Base-by-base conservation (phyloP, 2,888 invertebrate genomes). In the Stenolophus ochropezus region DNA sequence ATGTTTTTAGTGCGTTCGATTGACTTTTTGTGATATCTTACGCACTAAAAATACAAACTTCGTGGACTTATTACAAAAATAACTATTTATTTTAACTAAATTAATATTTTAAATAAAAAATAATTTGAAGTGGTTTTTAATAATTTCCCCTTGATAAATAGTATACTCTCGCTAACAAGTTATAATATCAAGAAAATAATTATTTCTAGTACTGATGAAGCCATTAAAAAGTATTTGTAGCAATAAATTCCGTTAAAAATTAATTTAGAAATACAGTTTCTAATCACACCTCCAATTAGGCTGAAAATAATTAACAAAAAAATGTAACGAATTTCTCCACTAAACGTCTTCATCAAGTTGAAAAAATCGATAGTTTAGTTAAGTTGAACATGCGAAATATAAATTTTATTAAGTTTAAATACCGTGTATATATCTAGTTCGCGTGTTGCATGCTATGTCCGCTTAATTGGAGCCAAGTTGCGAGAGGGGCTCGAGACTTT, bases 361-460 rank as follows among this genome's bases (percentile, higher is more conserved):
- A 73, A 49, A 77, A 73, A 80, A 80, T 80, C 80, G 49, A 80
- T 80, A 58, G 73, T 80, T 80, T 80, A 80, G 56, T 80, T 80
- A 56, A 58, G 14, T 69, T 80, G 56, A 80, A 80, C 80, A 80
- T 80, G 80, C 80, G 71, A 80, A 80, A 73, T 80, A 80, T 80
- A 80, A 80, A 80, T 58, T 80, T 80, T 80, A 80, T 80, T 80
- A 80, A 73, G 80, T 80, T 80, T 80, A 80, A 80, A 80, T 80
- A 71, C 80, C 73, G 80, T 71, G 56, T 56, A 73, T 73, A 77
- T 61, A 47, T 77, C 14, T 8, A 33, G 47, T 47, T 77, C 42
- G 77, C 77, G 77, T 77, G 77, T 65, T 27, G 51, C 77, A 77
- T 77, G 77, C 77, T 8, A 77, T 53, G 53, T 25, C 23, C 61